phyloP scores from a whole-genome alignment of 2,888 invertebrate genomes.

The Caenorhabditis virilis region DNA sequence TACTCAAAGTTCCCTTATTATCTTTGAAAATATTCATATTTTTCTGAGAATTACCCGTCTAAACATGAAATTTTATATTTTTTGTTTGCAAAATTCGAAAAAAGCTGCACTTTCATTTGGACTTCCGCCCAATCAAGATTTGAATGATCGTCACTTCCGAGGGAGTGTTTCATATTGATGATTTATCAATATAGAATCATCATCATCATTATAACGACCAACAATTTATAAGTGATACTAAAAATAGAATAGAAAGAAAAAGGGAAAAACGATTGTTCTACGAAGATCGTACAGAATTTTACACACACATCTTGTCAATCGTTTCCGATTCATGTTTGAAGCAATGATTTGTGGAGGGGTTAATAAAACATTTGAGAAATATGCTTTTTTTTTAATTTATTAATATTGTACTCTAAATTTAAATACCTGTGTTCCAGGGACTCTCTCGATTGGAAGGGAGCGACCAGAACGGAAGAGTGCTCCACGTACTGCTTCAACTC shows the following conservation, averaged over 20 bases:
- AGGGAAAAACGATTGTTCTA: neutral
- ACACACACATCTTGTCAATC: too few species aligned
- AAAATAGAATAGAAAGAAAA: neutral
- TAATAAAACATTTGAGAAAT: neutral
- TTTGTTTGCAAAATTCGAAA: neutral
- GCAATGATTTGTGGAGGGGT: too few species aligned
- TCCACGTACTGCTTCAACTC: slow-evolving; percentile 44
- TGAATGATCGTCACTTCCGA: slow-evolving; percentile 1
- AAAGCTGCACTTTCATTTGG: slow-evolving; percentile 3
- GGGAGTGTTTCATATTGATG: neutral
- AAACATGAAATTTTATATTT: too few species aligned
- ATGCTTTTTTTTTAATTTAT: neutral
- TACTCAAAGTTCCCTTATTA: too few species aligned
- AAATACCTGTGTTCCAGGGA: slow-evolving; percentile 22
- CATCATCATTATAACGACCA: neutral
- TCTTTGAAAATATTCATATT: too few species aligned
- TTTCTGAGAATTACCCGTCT: too few species aligned
- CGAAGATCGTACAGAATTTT: too few species aligned
- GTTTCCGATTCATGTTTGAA: too few species aligned
- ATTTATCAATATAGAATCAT: slow-evolving; percentile 11
- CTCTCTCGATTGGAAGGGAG: slow-evolving; percentile 30
- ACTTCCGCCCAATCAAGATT: neutral
- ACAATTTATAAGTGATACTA: slow-evolving; percentile 2
- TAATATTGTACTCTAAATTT: neutral
- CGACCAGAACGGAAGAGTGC: slow-evolving; percentile 60